Conservation (phyloP, 1,140 invertebrate genomes). For the Dendroctonus ponderosae region DNA sequence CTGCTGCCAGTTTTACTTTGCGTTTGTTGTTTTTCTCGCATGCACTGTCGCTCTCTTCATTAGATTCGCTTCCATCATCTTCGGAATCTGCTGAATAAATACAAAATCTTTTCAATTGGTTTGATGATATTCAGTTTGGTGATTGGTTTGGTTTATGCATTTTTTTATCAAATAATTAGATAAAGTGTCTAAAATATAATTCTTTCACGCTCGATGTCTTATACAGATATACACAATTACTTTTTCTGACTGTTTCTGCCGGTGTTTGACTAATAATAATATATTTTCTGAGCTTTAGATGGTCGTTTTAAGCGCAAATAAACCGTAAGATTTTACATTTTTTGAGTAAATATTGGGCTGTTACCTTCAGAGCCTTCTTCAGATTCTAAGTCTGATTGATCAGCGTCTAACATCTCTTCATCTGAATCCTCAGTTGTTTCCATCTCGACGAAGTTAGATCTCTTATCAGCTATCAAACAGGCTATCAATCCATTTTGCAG, state of each 20-base stretch:
- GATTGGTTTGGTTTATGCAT: too few species aligned
- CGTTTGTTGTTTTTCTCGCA: constrained; percentile 15
- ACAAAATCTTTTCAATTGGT: background rate
- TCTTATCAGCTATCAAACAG: constrained; percentile 63
- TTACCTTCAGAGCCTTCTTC: constrained; percentile 4
- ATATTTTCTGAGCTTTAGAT: too few species aligned
- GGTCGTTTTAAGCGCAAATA: too few species aligned
- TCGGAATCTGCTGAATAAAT: background rate
- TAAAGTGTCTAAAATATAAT: too few species aligned
- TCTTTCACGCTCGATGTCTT: too few species aligned
- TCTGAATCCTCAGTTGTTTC: background rate
- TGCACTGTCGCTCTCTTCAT: constrained; percentile 39
- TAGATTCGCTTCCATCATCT: background rate
- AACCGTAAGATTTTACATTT: too few species aligned
- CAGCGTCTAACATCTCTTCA: background rate
- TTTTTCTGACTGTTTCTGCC: too few species aligned
- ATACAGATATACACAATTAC: too few species aligned
- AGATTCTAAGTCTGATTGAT: background rate
- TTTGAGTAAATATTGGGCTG: background rate
- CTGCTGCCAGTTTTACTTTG: constrained; percentile 62
- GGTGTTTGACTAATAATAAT: too few species aligned
- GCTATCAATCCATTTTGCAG: constrained; percentile 68
- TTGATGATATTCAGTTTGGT: too few species aligned
- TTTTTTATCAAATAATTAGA: too few species aligned
- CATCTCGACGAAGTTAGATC: too few species aligned